Evolutionary conservation across 2,113 vertebrate genomes (phyloP), one percentile per base, ranked within the genome.

Genomic region (Otis tarda): DNA sequence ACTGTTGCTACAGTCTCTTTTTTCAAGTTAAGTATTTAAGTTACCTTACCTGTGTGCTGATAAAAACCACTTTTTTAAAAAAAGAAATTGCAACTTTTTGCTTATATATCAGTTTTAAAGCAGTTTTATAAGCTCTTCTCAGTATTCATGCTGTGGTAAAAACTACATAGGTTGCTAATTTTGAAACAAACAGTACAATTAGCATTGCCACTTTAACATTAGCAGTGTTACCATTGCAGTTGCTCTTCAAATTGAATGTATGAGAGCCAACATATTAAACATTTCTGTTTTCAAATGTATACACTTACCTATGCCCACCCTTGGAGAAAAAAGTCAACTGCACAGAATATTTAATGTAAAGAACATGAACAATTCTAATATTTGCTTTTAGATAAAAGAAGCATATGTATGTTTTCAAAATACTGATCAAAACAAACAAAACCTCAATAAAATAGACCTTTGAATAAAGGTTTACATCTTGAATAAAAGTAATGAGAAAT

Each of bases 21-120:
- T 21, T 43, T 21, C 18, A 28, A 33, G 15, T 76, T 13, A 50
- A 9, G 8, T 39, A 37, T 50, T 94, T 73, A 43, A 49, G 14
- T 39, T 56, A 4, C 8, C 24, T 52, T 53, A 18, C 2, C 35
- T 1, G 0, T 3, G 6, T 25, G 8, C 7, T 55, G n/a, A 25
- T 15, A 49, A 83, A 64, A 28, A 33, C 1, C 1, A 43, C 14
- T 7, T 8, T 87, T 74, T 80, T 4, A 22, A 31, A 39, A 77
- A 30, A n/a, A n/a, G n/a, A n/a, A n/a, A n/a, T n/a, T 33, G 7
- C 4, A 15, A 22, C 12, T 33, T 7, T 57, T 93, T 59, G 25
- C 52, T 70, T 45, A 70, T 6, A 3, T 37, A 45, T 56, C 28
- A 35, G 16, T 49, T 84, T 33, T 65, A 60, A 53, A 91, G 23